phyloP scores from a whole-genome alignment of 2,797 vertebrate genomes.

The Ctenosaura bakeri region DNA sequence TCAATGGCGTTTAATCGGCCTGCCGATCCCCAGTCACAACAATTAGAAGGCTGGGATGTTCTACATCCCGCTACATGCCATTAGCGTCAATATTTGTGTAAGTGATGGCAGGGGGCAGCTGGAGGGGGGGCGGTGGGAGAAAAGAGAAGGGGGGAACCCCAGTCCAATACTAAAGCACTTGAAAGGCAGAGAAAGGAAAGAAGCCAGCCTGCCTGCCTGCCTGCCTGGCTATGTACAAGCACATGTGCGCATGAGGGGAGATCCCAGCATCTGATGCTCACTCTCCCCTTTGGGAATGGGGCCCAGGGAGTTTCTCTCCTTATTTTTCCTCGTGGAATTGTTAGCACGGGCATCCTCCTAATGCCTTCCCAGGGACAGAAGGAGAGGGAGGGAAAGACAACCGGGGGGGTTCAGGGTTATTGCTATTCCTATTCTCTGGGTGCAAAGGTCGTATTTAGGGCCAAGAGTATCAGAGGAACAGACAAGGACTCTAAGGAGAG shows the following conservation, averaged over 20 bases:
- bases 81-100: conserved; percentile 81
- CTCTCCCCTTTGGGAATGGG: conserved; percentile 30
- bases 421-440: neutral
- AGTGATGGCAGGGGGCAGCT: conserved; percentile 79
- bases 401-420: neutral
- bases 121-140: conserved; percentile 48
- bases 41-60: conserved; percentile 96
- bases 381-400: neutral
- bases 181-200: conserved; percentile 16
- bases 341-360: conserved; percentile 34
- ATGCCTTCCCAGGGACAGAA: conserved; percentile 12
- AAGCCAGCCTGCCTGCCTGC: no score
- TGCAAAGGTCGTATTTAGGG: neutral
- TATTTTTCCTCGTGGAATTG: neutral
- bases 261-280: neutral
- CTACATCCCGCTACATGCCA: conserved; percentile 87
- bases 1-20: conserved; percentile 97
- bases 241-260: neutral
- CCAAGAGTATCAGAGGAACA: neutral
- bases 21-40: conserved; percentile 97
- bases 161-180: conserved; percentile 17
- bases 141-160: conserved; percentile 75
- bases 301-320: no score
- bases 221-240: no score
- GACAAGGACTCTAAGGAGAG: neutral